Conservation (phyloP, 2,888 invertebrate genomes). For the Megastigmus dorsalis region DNA sequence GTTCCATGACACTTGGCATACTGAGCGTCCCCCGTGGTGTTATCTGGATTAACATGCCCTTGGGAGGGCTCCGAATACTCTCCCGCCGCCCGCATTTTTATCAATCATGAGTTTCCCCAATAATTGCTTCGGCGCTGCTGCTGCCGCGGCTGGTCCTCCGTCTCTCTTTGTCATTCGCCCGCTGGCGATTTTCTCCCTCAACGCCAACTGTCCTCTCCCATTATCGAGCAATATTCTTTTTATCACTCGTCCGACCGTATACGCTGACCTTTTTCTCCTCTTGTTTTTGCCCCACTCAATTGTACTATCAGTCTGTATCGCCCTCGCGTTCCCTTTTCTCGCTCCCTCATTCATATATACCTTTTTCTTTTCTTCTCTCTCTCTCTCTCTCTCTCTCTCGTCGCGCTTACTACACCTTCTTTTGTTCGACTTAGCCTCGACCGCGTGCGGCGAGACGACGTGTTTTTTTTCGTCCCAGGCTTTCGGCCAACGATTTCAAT, state of each 20-base stretch:
- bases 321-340: too few relatives aligned
- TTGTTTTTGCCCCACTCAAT: neutral
- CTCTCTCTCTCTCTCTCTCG: neutral
- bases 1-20: slow-evolving; percentile 23
- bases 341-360: neutral
- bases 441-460: too few relatives aligned
- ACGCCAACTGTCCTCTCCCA: slow-evolving; percentile 7
- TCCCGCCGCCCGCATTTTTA: slow-evolving; percentile 59
- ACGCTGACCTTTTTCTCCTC: slow-evolving; percentile 26
- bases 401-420: too few relatives aligned
- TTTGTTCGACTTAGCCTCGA: neutral
- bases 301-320: neutral
- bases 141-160: neutral
- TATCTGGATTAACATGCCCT: slow-evolving; percentile 50
- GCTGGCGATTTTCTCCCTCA: neutral
- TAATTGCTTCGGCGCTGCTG: slow-evolving; percentile 56
- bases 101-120: slow-evolving; percentile 64
- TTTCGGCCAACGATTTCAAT: too few relatives aligned
- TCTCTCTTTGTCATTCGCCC: slow-evolving; percentile 27
- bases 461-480: too few relatives aligned
- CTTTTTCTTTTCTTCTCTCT: neutral
- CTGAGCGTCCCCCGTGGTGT: neutral
- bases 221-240: slow-evolving; percentile 58
- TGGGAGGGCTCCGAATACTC: slow-evolving; percentile 33
- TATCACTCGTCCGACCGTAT: slow-evolving; percentile 47